Conservation (phyloP, 2,113 vertebrate species). For the Cisticola juncidis region DNA sequence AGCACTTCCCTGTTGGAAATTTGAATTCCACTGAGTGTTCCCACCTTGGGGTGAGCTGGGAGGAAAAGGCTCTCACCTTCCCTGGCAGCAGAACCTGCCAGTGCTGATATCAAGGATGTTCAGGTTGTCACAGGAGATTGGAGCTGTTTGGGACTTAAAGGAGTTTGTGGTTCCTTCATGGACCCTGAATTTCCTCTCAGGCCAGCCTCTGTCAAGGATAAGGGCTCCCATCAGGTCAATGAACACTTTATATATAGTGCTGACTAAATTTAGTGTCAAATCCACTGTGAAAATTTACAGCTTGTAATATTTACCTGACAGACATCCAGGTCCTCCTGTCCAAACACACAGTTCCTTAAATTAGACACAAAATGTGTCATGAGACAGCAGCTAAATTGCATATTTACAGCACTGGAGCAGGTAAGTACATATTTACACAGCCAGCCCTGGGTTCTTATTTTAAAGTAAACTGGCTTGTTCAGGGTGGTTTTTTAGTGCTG, state of each 20-base stretch:
- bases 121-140: neutral
- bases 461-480: neutral
- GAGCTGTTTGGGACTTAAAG: neutral
- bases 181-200: neutral
- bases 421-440: neutral
- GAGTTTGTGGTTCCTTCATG: neutral
- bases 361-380: constrained; percentile 14
- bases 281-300: constrained; percentile 7
- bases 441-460: neutral
- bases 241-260: neutral
- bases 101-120: neutral
- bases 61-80: neutral
- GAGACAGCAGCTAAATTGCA: constrained; percentile 2
- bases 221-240: neutral
- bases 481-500: neutral
- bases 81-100: neutral
- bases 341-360: constrained; percentile 37
- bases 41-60: neutral
- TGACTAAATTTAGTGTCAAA: constrained; percentile 37
- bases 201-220: neutral
- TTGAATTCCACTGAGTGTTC: neutral
- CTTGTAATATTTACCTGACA: constrained; percentile 44
- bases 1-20: neutral
- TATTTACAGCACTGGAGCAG: neutral
- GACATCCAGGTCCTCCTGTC: neutral